These are phyloP conservation scores for Diceros bicornis DNA, from an alignment of 2,797 vertebrate species.

Conservation along the genomic window DNA sequence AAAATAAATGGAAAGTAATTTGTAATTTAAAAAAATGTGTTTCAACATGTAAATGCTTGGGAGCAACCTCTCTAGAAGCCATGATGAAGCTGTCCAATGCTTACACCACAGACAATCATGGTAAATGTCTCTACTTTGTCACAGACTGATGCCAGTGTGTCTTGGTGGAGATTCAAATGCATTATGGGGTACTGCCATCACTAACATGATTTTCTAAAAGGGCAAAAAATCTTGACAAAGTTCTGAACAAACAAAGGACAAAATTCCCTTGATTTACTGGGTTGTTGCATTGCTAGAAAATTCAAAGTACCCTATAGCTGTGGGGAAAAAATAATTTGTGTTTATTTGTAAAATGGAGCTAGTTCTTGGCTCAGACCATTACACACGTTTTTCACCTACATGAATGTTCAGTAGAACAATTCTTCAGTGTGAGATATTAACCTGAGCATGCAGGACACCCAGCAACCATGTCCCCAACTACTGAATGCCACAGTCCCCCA, in stretches of 20 bases:
- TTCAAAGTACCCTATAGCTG: not conserved
- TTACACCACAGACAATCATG: too few relatives aligned
- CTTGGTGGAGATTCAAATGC: not conserved
- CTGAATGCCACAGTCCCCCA: not conserved
- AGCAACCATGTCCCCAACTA: not conserved
- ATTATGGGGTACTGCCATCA: too few relatives aligned
- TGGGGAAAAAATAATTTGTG: not conserved
- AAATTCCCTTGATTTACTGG: not conserved
- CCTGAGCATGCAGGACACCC: not conserved
- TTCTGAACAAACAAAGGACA: not conserved
- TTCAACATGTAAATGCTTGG: not conserved
- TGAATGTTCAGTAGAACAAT: fast-evolving
- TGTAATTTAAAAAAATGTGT: not conserved
- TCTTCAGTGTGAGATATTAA: not conserved
- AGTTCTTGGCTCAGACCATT: not conserved
- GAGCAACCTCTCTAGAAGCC: too few relatives aligned
- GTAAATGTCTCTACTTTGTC: not conserved
- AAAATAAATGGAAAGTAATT: not conserved
- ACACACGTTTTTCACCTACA: not conserved
- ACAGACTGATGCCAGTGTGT: fast-evolving
- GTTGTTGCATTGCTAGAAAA: not conserved
- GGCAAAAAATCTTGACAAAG: not conserved
- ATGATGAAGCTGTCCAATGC: not conserved
- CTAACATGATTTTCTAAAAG: not conserved
- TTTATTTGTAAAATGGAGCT: not conserved